Evolutionary conservation across 2,888 invertebrate species (phyloP).

Genomic region (Vanessa cardui): DNA sequence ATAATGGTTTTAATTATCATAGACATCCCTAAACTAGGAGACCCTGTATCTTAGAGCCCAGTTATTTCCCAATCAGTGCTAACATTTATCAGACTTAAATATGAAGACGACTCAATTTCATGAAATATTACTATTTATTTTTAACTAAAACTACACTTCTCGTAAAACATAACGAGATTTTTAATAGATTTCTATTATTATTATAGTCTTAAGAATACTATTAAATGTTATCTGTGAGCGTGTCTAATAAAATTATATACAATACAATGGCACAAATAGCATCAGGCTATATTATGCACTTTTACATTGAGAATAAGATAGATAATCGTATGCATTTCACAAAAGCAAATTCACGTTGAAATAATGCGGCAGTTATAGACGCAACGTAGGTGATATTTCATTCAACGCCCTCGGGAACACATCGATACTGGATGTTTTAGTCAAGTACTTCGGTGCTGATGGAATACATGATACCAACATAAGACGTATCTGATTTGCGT

Average conservation of each 20-base stretch:
- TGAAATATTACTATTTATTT: too few species aligned
- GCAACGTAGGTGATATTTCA: slow-evolving; percentile 34
- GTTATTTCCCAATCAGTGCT: too few species aligned
- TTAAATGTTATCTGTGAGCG: slow-evolving; percentile 7
- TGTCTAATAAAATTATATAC: neutral
- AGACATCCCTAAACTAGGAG: too few species aligned
- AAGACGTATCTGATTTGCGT: neutral
- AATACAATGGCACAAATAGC: neutral
- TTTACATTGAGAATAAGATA: neutral
- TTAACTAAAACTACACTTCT: too few species aligned
- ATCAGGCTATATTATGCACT: slow-evolving; percentile 1
- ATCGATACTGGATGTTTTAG: slow-evolving; percentile 32
- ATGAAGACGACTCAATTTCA: too few species aligned
- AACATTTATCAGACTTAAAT: too few species aligned
- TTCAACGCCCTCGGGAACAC: slow-evolving; percentile 29
- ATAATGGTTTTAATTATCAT: too few species aligned
- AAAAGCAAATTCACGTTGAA: slow-evolving; percentile 6
- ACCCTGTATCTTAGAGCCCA: too few species aligned
- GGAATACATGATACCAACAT: slow-evolving; percentile 13
- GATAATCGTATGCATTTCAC: slow-evolving; percentile 1
- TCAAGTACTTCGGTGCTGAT: slow-evolving; percentile 16
- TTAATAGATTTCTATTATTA: too few species aligned
- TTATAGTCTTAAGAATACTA: too few species aligned
- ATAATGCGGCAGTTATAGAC: slow-evolving; percentile 32
- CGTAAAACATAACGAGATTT: too few species aligned